phyloP scores from a whole-genome alignment of 2,888 invertebrate species.

The Agrochola macilenta region DNA sequence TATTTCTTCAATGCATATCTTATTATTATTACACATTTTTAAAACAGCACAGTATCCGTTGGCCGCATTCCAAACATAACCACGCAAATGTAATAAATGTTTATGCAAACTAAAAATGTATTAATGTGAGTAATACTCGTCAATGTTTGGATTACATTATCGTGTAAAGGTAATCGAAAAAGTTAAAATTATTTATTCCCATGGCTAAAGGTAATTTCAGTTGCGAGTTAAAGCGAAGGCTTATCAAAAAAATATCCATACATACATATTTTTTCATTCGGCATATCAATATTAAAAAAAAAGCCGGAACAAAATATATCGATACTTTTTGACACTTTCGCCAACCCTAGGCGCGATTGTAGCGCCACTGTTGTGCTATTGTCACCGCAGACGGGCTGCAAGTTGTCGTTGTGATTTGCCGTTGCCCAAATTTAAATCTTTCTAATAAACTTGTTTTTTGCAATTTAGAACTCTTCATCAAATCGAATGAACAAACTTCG shows the following conservation, averaged over 20 bases:
- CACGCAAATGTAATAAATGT: slow-evolving; percentile 53
- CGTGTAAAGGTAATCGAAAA: neutral
- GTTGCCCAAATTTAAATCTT: neutral
- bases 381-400: too few relatives aligned
- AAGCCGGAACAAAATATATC: neutral
- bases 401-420: too few relatives aligned
- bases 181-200: neutral
- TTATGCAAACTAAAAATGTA: slow-evolving; percentile 52
- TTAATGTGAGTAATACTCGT: slow-evolving; percentile 29
- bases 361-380: neutral
- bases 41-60: slow-evolving; percentile 31
- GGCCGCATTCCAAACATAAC: slow-evolving; percentile 59
- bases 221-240: too few relatives aligned
- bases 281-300: too few relatives aligned
- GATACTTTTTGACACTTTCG: neutral
- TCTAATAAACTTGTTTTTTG: neutral
- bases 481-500: neutral
- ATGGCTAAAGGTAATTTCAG: neutral
- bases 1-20: slow-evolving; percentile 12
- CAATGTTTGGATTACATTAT: slow-evolving; percentile 13
- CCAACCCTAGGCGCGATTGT: neutral
- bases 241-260: too few relatives aligned
- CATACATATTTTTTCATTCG: too few relatives aligned
- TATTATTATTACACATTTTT: slow-evolving; percentile 21
- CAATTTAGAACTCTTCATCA: slow-evolving; percentile 3